Conservation (phyloP, 2,888 invertebrate species). For the Caenorhabditis panamensis region DNA sequence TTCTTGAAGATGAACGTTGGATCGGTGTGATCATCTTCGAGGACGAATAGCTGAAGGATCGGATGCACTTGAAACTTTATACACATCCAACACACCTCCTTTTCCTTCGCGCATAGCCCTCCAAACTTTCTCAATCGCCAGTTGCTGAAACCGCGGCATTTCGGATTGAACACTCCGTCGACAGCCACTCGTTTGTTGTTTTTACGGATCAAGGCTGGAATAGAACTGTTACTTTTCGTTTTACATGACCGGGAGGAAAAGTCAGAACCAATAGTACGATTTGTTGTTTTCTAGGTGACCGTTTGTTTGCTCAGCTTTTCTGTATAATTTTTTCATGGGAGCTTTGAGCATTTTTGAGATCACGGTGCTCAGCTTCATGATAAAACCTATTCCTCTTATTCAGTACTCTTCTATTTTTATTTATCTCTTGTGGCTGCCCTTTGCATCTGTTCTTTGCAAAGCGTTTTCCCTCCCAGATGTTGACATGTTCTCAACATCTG, state of each 20-base stretch:
- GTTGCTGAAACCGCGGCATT: conserved; percentile 40
- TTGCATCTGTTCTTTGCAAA: background rate
- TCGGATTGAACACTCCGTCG: conserved; percentile 50
- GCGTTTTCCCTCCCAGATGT: too few relatives aligned
- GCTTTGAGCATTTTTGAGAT: too few relatives aligned
- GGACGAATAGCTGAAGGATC: conserved; percentile 27
- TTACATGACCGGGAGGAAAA: background rate
- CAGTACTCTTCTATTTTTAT: too few relatives aligned
- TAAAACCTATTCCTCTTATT: too few relatives aligned
- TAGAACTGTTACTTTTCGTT: background rate
- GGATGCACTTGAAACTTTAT: background rate
- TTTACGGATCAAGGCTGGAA: conserved; percentile 46
- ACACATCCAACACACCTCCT: conserved; percentile 22
- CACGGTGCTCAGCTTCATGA: too few relatives aligned
- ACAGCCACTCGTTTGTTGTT: conserved; percentile 46
- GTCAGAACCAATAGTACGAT: conserved; percentile 5
- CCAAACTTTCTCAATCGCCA: conserved; percentile 56
- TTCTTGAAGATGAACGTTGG: conserved; percentile 45
- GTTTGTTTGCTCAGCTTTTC: conserved; percentile 11
- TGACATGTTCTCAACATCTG: background rate
- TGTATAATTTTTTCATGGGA: conserved; percentile 5
- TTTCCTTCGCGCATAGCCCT: conserved; percentile 43
- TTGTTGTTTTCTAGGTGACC: conserved; percentile 1
- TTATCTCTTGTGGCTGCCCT: background rate
- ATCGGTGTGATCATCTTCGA: conserved; percentile 53